Percentiles rank a stretch among this genome's conserved stretches.
Conservation (phyloP, 2,888 invertebrate species). For the Anagyrus pseudococci region DNA sequence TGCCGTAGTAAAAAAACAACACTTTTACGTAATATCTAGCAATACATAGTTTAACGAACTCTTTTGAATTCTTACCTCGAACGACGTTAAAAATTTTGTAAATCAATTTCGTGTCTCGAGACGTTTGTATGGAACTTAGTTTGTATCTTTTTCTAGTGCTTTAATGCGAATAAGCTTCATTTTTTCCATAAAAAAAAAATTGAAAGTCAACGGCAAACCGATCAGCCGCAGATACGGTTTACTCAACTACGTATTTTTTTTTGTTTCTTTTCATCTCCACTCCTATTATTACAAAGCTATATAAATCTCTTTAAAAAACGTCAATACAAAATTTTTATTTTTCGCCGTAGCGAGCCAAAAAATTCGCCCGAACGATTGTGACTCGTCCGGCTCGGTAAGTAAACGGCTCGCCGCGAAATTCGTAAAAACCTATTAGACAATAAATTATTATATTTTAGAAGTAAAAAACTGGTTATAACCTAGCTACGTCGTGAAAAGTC, state of each 20-base stretch:
- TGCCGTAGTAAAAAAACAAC: constrained; percentile 25
- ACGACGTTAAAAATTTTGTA: too few species aligned
- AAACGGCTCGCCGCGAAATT: too few species aligned
- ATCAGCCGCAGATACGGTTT: constrained; percentile 10
- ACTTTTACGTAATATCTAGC: too few species aligned
- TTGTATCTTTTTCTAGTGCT: too few species aligned
- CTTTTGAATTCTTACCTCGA: too few species aligned
- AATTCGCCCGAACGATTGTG: too few species aligned
- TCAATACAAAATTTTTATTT: constrained; percentile 50
- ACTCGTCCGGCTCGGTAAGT: too few species aligned
- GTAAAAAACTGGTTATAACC: constrained; percentile 47
- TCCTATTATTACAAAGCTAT: constrained; percentile 40
- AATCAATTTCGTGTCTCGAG: too few species aligned
- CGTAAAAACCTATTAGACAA: constrained; percentile 50
- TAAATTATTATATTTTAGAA: constrained; percentile 43
- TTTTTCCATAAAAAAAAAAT: constrained; percentile 39
- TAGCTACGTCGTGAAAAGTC: constrained; percentile 42
- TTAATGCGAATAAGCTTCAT: too few species aligned
- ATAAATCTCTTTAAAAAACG: constrained; percentile 54
- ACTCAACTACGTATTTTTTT: not conserved
- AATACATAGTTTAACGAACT: too few species aligned
- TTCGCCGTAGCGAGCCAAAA: constrained; percentile 8
- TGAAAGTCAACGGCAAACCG: constrained; percentile 36
- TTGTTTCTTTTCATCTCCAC: not conserved
- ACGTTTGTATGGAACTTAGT: too few species aligned